Evolutionary conservation across 1,140 invertebrate genomes (phyloP), one percentile per base, ranked within the genome.

Genomic region (Drosophila bocki): DNA sequence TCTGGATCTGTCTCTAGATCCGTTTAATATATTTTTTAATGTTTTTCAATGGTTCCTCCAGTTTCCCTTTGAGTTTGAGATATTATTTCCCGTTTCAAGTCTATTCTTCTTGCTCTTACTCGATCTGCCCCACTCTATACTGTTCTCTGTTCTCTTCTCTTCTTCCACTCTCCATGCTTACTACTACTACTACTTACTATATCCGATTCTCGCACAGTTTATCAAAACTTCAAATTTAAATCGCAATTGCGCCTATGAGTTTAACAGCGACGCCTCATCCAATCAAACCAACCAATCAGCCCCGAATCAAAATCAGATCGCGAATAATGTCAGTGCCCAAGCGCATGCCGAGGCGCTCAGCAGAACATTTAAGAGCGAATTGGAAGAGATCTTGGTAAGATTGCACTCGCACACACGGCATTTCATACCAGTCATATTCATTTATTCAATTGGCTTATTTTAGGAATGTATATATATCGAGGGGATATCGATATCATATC

Each of bases 301-400:
- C 64, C 78, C 70, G 61, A 88, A 78, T 90, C 85, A 78, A 53
- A 88, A 78, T 88, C 84, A 83, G 82, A 87, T 83, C 61, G 63
- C 64, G 48, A 88, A 88, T 60, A 82, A 82, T 79, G 62, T 71
- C 59, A 82, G 74, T 71, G 76, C 68, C 67, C 80, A 82, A 58
- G 84, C 84, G 19, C 84, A 88, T 75, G 84, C 84, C 70, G 84
- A 88, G 62, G 84, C 80, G 56, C 88, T 88, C 50, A 88, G 85
- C 85, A 85, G 85, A 81, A 90, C 85, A 79, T 88, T 88, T 90
- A 88, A 88, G 75, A 90, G 75, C 84, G 85, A 88, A 88, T 88
- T 88, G 85, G 85, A 88, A 88, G 85, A 88, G 75, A 88, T 88
- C 57, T 90, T 88, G 85, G 85, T 88, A 88, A 88, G 85, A 82